Conservation (phyloP, 2,113 vertebrate genomes). For the Clinocottus analis region DNA sequence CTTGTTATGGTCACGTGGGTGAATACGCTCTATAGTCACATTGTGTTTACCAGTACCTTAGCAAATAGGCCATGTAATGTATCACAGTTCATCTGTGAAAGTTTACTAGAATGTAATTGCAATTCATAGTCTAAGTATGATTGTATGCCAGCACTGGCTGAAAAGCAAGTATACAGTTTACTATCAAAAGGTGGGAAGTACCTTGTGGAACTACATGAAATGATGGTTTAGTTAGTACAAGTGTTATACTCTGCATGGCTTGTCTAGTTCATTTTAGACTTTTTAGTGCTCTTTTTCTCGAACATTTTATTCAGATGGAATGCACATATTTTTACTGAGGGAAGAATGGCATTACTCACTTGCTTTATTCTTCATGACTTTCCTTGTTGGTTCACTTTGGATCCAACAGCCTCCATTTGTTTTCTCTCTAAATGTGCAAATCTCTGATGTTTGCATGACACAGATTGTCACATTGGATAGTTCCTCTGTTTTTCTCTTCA, state of each 20-base stretch:
- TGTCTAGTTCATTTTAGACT: background rate
- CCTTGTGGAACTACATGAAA: background rate
- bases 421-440: constrained; percentile 53
- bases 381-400: constrained; percentile 32
- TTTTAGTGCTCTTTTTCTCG: background rate
- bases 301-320: background rate
- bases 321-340: background rate
- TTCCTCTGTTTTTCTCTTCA: constrained; percentile 43
- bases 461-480: constrained; percentile 52
- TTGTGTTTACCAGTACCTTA: too few relatives aligned
- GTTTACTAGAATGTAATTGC: background rate
- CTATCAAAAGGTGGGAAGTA: constrained; percentile 1
- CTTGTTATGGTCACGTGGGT: too few relatives aligned
- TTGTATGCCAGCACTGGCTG: background rate
- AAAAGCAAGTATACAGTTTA: constrained; percentile 15
- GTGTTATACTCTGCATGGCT: background rate
- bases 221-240: background rate
- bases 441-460: constrained; percentile 47
- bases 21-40: too few relatives aligned
- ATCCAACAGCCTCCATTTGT: constrained; percentile 31
- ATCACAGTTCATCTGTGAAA: background rate
- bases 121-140: background rate
- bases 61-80: constrained; percentile 12
- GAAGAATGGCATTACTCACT: background rate
- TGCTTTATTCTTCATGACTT: constrained; percentile 12